Conservation (phyloP, 1,140 invertebrate species). For the Danaus plexippus region DNA sequence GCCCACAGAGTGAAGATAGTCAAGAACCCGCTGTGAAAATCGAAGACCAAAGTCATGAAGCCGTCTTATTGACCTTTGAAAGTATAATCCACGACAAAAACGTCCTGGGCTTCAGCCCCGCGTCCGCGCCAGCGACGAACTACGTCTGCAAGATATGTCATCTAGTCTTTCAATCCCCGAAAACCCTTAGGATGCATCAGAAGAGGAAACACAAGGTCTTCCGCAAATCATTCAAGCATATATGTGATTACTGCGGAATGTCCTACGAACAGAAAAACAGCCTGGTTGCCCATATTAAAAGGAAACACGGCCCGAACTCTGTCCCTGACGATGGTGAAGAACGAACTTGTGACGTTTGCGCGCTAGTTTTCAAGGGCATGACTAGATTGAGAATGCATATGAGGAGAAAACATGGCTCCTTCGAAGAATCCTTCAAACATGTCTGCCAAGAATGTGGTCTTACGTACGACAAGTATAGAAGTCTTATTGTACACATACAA, state of each 20-base stretch:
- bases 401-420: conserved; percentile 55
- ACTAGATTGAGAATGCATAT: conserved; percentile 58
- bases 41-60: conserved; percentile 45
- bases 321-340: conserved; percentile 44
- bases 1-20: conserved; percentile 43
- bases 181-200: conserved; percentile 55
- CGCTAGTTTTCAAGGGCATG: conserved; percentile 58
- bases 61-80: conserved; percentile 51
- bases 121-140: conserved; percentile 21
- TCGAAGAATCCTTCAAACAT: conserved; percentile 52
- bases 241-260: conserved; percentile 57
- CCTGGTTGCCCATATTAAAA: conserved; percentile 53
- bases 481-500: conserved; percentile 53
- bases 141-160: conserved; percentile 59
- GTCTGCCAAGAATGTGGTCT: conserved; percentile 52
- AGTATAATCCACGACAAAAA: conserved; percentile 44
- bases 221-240: conserved; percentile 47
- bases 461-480: conserved; percentile 58
- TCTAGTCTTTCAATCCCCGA: conserved; percentile 52
- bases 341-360: conserved; percentile 56
- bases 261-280: conserved; percentile 58
- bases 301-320: conserved; percentile 55
- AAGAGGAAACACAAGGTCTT: conserved; percentile 53
- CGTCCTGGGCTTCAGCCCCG: conserved; percentile 25
- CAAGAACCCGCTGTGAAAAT: conserved; percentile 50